Base-by-base conservation (phyloP, 2,113 vertebrate genomes). In the Glareola pratincola region DNA sequence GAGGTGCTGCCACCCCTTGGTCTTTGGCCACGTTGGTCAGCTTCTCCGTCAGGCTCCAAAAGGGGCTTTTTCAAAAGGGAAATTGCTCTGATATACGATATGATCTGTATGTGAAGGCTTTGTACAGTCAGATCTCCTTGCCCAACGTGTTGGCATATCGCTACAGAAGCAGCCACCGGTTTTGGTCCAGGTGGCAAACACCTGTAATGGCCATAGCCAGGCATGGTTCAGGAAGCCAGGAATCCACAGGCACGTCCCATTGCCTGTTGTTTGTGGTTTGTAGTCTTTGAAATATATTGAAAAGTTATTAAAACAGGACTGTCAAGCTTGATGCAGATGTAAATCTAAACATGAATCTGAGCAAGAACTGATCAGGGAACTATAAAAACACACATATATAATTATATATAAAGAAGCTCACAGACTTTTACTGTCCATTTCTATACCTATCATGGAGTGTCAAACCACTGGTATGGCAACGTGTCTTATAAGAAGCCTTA, bases 211-310 rank as follows among this genome's bases (percentile, higher is more conserved):
- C 16, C 22, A 20, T 0, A 36, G 15, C 13, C 34, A 51, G 34
- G 7, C 4, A 4, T 4, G 4, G 13, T 22, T 68, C 67, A 39
- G 45, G 54, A 68, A 80, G 12, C 15, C 10, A 60, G 15, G 14
- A 45, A 7, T 15, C 39, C 3, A 1, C 30, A 20, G 3, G 10
- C 3, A 5, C 0, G 0, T 7, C 26, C 17, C 20, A 9, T 20
- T 54, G 14, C 15, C 64, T 59, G 22, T 8, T 77, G 27, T 59
- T 59, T 59, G 21, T 45, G 6, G 29, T n/a, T 27, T 64, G 11
- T 8, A 48, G 8, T 26, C 22, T 74, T 80, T 62, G 26, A 88
- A 91, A 76, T 36, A 20, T 4, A 27, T 4, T 47, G 18, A 73
- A 64, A 88, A 81, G 15, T 4, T 32, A 34, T 43, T 27, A 47